phyloP scores from a whole-genome alignment of 2,888 invertebrate genomes.

The Phyllotreta striolata region DNA sequence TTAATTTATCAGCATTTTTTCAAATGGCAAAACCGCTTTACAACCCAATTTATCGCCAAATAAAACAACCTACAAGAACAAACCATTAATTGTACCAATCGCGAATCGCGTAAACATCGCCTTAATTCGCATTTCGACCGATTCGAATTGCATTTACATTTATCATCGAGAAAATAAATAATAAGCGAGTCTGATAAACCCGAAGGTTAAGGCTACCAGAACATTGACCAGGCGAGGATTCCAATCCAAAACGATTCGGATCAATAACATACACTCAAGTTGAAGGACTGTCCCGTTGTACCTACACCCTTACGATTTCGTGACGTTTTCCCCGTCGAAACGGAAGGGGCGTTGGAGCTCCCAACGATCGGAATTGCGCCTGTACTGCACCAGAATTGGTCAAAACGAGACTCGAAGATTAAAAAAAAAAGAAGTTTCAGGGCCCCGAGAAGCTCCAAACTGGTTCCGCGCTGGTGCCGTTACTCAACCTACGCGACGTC shows the following conservation, averaged over 20 bases:
- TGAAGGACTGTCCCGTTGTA: constrained; percentile 30
- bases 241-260: constrained; percentile 14
- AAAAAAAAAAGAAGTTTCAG: constrained; percentile 19
- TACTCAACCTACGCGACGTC: background rate
- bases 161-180: background rate
- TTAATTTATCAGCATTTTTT: no score
- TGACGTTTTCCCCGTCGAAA: constrained; percentile 34
- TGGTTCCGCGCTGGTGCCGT: constrained; percentile 39
- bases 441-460: constrained; percentile 35
- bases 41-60: no score
- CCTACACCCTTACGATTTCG: constrained; percentile 34
- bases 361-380: background rate
- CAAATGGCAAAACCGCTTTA: no score
- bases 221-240: constrained; percentile 42
- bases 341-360: constrained; percentile 16
- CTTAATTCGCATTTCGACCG: constrained; percentile 10
- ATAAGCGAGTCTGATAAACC: constrained; percentile 23
- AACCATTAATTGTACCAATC: no score
- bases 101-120: constrained; percentile 1
- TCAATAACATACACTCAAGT: constrained; percentile 36
- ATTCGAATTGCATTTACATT: constrained; percentile 4
- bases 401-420: constrained; percentile 26
- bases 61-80: no score
- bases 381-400: constrained; percentile 21
- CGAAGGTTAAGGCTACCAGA: constrained; percentile 32